Base-by-base conservation (phyloP, 1,140 invertebrate species). In the Ceratina japonica region DNA sequence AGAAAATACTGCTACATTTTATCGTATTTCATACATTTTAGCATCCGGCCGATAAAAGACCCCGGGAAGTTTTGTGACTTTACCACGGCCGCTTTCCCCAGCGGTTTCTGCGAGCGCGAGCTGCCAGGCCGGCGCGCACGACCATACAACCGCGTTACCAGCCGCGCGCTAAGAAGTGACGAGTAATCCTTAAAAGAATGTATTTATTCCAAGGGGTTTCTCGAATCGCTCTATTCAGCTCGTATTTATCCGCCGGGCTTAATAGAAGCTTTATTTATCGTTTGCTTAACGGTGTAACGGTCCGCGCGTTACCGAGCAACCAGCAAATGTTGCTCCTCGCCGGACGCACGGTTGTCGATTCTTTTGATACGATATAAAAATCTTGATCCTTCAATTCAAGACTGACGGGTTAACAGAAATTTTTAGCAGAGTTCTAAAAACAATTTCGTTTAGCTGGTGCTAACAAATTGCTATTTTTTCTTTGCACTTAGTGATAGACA, bases 1-100 rank as follows among this genome's bases (percentile, higher is more conserved):
- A 85, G 84, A 81, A 78, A 82, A 81, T 72, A 75, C 66, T 61
- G 71, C 61, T 71, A 73, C 78, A 83, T 80, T 83, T 85, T 77
- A 83, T 51, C 71, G 75, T 73, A 76, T 70, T 84, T 84, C 82
- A 81, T 81, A 82, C 71, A 74, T 79, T 72, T 84, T 79, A 84
- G 73, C 73, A 68, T 76, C 51, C 22, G 31, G 8, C 37, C 66
- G 74, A 80, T 76, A 76, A 80, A 70, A 80, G 73, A 18, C 15
- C 44, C 8, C 7, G 59, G 52, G 51, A 76, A 64, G 58, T 70
- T 69, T 76, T 16, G 64, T 74, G 64, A n/a, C 65, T 76, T 59
- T 56, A 10, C 27, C 62, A 7, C 7, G 31, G 10, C 65, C 58
- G 24, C 74, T 80, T 76, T 70, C 65, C 58, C 65, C 51, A 27